These are phyloP conservation scores for Galeopterus variegatus DNA, from an alignment of 2,113 vertebrate species.

Conservation along the genomic window DNA sequence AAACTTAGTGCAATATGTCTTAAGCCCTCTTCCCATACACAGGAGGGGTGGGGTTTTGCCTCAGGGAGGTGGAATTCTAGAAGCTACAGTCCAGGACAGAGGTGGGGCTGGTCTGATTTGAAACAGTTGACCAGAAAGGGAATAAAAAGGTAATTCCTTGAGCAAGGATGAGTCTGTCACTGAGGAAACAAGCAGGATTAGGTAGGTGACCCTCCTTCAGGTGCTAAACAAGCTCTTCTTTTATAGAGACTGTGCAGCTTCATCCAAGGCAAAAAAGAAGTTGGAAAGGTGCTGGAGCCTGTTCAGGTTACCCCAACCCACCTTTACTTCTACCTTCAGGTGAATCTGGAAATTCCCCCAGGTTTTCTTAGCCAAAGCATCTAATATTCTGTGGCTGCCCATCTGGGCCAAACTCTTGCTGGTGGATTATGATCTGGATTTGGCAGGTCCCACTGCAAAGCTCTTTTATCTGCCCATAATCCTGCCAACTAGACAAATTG, in stretches of 20 bases:
- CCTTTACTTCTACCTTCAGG: background rate
- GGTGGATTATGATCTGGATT: background rate
- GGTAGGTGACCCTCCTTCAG: background rate
- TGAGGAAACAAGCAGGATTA: background rate
- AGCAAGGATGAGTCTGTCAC: background rate
- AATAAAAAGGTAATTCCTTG: background rate
- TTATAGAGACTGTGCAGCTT: background rate
- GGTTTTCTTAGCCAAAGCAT: background rate
- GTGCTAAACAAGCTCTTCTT: background rate
- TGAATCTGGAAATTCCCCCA: background rate
- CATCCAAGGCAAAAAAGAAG: background rate
- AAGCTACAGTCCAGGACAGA: background rate
- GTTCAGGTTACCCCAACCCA: background rate
- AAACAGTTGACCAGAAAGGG: background rate
- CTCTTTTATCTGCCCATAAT: no score
- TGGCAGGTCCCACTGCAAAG: background rate
- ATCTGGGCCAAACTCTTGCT: background rate
- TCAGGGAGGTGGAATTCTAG: background rate
- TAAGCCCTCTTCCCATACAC: background rate
- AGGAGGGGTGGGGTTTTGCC: background rate
- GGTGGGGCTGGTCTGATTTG: background rate
- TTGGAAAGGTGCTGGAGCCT: background rate
- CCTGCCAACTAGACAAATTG: no score
- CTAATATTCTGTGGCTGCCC: background rate
- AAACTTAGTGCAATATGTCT: background rate